Evolutionary conservation across 1,140 invertebrate genomes (phyloP).

Genomic region (Neodiprion fabricii): DNA sequence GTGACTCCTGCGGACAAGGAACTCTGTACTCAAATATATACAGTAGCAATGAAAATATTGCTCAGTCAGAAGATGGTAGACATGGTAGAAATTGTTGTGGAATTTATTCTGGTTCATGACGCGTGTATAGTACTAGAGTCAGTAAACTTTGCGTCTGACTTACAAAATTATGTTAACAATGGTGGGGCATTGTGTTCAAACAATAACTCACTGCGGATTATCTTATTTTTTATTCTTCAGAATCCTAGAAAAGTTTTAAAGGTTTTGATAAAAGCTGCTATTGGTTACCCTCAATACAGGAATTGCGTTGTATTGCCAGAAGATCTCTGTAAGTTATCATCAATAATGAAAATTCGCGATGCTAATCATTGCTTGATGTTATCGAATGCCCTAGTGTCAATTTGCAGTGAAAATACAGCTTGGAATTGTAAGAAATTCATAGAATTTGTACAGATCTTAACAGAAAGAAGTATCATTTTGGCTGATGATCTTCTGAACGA

Average conservation of each 20-base stretch:
- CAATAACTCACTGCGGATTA: conserved; percentile 28
- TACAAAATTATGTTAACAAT: conserved; percentile 40
- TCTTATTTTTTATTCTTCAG: conserved; percentile 45
- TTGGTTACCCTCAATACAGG: conserved; percentile 36
- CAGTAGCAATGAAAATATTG: conserved; percentile 28
- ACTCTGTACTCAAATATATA: conserved; percentile 34
- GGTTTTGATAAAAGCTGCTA: conserved; percentile 42
- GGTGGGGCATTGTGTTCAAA: conserved; percentile 34
- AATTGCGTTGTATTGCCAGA: conserved; percentile 39
- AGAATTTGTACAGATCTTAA: conserved; percentile 29
- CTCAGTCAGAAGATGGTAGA: conserved; percentile 25
- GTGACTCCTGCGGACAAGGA: conserved; percentile 22
- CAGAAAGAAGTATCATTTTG: conserved; percentile 26
- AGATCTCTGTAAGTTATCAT: conserved; percentile 37
- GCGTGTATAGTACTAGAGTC: conserved; percentile 35
- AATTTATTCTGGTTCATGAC: conserved; percentile 45
- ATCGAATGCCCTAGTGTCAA: conserved; percentile 22
- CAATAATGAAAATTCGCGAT: conserved; percentile 41
- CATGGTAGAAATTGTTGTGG: conserved; percentile 38
- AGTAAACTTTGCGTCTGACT: conserved; percentile 32
- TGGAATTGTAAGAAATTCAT: conserved; percentile 37
- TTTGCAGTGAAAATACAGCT: conserved; percentile 30
- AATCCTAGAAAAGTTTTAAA: conserved; percentile 41
- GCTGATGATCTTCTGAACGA: conserved; percentile 41
- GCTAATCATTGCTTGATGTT: conserved; percentile 24